Evolutionary conservation across 2,113 vertebrate genomes (phyloP).

Genomic region (Carassius carassius): DNA sequence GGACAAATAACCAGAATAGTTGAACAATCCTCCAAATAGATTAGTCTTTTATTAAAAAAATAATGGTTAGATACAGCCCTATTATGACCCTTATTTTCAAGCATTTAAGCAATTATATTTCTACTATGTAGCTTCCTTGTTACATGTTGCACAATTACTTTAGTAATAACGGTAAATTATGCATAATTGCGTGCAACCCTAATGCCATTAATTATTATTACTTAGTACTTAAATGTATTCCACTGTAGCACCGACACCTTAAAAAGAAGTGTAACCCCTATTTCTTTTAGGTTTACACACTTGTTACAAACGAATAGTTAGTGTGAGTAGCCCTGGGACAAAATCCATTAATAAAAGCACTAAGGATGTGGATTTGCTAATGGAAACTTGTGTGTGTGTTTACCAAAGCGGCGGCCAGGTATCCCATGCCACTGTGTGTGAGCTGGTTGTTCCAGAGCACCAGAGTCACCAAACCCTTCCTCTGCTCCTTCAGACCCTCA

Average conservation of each 20-base stretch:
- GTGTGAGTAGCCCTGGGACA: neutral
- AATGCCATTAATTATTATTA: neutral
- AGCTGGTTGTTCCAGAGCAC: conserved; percentile 98
- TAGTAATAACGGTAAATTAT: neutral
- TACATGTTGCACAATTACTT: neutral
- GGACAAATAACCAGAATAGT: too few species aligned
- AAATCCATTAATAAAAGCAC: neutral
- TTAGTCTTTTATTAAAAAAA: neutral
- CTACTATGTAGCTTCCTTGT: neutral
- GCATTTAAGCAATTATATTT: too few species aligned
- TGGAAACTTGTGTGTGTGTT: neutral
- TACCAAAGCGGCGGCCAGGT: conserved; percentile 90
- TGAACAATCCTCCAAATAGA: neutral
- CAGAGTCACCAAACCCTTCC: conserved; percentile 87
- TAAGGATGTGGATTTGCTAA: neutral
- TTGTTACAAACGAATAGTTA: neutral
- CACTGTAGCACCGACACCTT: neutral
- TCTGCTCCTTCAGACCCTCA: conserved; percentile 93
- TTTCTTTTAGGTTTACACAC: neutral
- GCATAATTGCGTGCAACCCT: neutral
- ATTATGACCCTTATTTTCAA: neutral
- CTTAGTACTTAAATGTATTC: neutral
- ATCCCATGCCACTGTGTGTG: conserved; percentile 92
- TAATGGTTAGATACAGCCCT: neutral
- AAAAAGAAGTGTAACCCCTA: neutral